Percentiles rank a stretch among this genome's conserved stretches.
Evolutionary conservation across 1,140 invertebrate genomes (phyloP).

Genomic region (Diorhabda carinulata): DNA sequence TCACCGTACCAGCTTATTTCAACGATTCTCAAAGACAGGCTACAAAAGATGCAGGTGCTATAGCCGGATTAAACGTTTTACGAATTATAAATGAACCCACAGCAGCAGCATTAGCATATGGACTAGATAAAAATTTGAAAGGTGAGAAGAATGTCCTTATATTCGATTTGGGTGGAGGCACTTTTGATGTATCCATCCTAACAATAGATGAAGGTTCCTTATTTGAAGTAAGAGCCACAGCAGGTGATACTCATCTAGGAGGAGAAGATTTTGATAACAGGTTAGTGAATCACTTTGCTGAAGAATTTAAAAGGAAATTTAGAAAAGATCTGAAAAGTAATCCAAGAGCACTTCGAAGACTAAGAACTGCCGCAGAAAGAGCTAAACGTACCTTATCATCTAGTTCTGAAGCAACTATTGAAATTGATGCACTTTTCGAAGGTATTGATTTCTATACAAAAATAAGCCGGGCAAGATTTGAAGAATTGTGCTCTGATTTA

Average conservation of each 20-base stretch:
- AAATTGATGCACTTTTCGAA: slow-evolving; percentile 52
- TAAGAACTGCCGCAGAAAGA: slow-evolving; percentile 69
- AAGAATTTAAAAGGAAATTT: slow-evolving; percentile 52
- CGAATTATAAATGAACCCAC: slow-evolving; percentile 61
- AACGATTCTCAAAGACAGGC: slow-evolving; percentile 65
- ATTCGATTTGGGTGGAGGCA: slow-evolving; percentile 62
- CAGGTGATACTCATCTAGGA: slow-evolving; percentile 55
- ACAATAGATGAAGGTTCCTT: slow-evolving; percentile 65
- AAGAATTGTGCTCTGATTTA: slow-evolving; percentile 52
- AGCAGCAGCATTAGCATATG: slow-evolving; percentile 64
- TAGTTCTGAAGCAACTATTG: slow-evolving; percentile 51
- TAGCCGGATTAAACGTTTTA: slow-evolving; percentile 56
- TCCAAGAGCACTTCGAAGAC: slow-evolving; percentile 55
- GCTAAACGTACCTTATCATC: slow-evolving; percentile 54
- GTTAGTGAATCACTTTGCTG: slow-evolving; percentile 61
- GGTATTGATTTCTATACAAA: slow-evolving; percentile 53
- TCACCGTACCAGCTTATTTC: slow-evolving; percentile 55
- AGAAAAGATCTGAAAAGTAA: slow-evolving; percentile 50
- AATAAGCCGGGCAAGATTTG: slow-evolving; percentile 58
- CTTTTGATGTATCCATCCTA: slow-evolving; percentile 73
- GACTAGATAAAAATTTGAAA: slow-evolving; percentile 62
- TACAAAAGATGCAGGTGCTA: slow-evolving; percentile 63
- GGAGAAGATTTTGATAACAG: slow-evolving; percentile 60
- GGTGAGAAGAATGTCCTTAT: slow-evolving; percentile 65
- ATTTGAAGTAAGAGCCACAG: slow-evolving; percentile 65